phyloP scores from a whole-genome alignment of 1,140 invertebrate genomes.

The Cyphomyrmex costatus region DNA sequence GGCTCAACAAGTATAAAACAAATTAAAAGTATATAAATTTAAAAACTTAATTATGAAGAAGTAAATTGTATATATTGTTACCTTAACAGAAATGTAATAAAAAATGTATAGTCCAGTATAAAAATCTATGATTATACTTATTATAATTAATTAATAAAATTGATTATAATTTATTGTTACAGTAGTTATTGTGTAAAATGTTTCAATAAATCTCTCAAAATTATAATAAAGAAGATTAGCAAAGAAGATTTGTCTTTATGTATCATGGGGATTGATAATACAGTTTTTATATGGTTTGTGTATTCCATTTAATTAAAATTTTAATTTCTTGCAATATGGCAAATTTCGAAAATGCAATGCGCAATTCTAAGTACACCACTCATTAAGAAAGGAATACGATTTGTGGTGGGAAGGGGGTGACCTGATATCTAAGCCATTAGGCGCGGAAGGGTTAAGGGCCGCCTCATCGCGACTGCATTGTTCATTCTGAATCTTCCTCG shows the following conservation, averaged over 20 bases:
- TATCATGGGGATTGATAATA: not conserved
- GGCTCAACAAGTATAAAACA: no score
- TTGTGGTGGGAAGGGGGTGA: not conserved
- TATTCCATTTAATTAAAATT: not conserved
- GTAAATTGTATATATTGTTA: no score
- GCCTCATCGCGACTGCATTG: constrained; percentile 45
- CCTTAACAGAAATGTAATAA: no score
- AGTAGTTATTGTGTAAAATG: not conserved
- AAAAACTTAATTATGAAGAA: no score
- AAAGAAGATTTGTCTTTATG: not conserved
- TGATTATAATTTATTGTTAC: not conserved
- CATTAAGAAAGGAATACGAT: not conserved
- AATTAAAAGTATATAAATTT: no score
- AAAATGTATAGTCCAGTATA: no score
- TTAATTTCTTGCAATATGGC: not conserved
- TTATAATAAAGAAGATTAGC: not conserved
- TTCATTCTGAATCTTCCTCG: constrained; percentile 58
- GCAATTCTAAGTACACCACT: constrained; percentile 18
- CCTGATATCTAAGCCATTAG: constrained; percentile 47
- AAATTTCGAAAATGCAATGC: not conserved
- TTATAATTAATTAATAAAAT: no score
- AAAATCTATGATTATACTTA: not conserved
- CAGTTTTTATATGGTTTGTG: not conserved
- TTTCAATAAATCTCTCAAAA: not conserved
- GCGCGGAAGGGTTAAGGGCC: constrained; percentile 53